phyloP scores from a whole-genome alignment of 2,888 invertebrate species.

The Cosmopolites sordidus region DNA sequence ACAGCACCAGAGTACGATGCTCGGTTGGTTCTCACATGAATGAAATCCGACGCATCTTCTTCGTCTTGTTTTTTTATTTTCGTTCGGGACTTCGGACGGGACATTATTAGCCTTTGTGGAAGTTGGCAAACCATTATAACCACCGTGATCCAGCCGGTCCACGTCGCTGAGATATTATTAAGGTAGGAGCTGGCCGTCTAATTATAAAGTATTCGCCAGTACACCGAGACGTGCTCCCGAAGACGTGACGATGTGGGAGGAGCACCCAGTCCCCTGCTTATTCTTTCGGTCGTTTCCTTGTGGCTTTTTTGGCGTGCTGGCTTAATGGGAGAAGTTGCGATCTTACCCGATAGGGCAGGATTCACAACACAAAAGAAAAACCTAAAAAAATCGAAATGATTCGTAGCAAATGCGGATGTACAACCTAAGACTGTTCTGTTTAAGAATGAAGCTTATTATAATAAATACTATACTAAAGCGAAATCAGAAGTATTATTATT shows the following conservation, averaged over 20 bases:
- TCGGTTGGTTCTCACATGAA: slow-evolving; percentile 23
- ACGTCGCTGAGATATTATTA: slow-evolving; percentile 37
- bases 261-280: slow-evolving; percentile 29
- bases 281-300: slow-evolving; percentile 4
- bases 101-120: slow-evolving; percentile 26
- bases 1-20: neutral
- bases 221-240: slow-evolving; percentile 43
- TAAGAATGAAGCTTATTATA: no score
- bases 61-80: slow-evolving; percentile 11
- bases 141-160: slow-evolving; percentile 18
- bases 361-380: no score
- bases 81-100: slow-evolving; percentile 18
- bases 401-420: no score
- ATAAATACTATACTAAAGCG: no score
- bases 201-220: slow-evolving; percentile 35
- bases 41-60: slow-evolving; percentile 14
- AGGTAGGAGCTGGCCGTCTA: slow-evolving; percentile 42
- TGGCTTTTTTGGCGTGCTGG: neutral
- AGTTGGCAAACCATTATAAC: slow-evolving; percentile 28
- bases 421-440: no score
- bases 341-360: no score
- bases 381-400: no score
- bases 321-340: slow-evolving; percentile 1
- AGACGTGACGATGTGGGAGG: slow-evolving; percentile 43
- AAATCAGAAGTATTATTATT: no score